Evolutionary conservation across 2,797 vertebrate species (phyloP), one percentile per base, ranked within the genome.

Genomic region (Sciaenops ocellatus): DNA sequence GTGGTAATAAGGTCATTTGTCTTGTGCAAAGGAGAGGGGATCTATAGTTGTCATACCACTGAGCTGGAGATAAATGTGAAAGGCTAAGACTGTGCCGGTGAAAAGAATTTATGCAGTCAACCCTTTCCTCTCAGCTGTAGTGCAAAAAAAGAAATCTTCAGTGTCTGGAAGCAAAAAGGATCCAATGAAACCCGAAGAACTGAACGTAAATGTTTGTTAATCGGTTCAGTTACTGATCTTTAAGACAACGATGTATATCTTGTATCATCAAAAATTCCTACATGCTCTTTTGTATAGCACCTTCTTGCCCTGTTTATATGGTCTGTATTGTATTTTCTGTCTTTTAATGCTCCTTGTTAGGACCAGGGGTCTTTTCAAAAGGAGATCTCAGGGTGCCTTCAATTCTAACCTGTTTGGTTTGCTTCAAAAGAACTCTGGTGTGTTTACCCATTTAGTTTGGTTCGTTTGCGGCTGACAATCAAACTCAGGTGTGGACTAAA

Each of bases 1-100:
- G 71, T 17, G 70, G 82, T 94, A 94, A 95, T 93, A 93, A 94
- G 93, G 91, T 89, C 80, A 91, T 95, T 95, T 94, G 87, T 94
- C 94, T 93, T 93, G 89, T 89, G 84, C 90, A 77, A 89, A 85
- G 87, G 79, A 87, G 88, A 88, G 71, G 71, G 84, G 89, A 91
- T 92, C 79, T 87, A 91, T 91, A 91, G 88, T 90, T 94, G 93
- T 93, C 92, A 93, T 71, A 89, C 34, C 51, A 9, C 59, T 51
- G 89, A 80, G 83, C 80, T 59, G 78, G 88, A 93, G 90, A 94
- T 92, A 74, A 92, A 94, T 93, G 88, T 76, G 87, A 85, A 73
- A 72, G 82, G 90, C 84, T 46, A 42, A 90, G 79, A 79, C 83
- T 85, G 80, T 48, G 78, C 61, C 77, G 60, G 69, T 18, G 85